A percentile compares a stretch with the other conserved stretches of the same genome.
Evolutionary conservation across 2,797 vertebrate genomes (phyloP).

Genomic region (Sebastes iracundus): DNA sequence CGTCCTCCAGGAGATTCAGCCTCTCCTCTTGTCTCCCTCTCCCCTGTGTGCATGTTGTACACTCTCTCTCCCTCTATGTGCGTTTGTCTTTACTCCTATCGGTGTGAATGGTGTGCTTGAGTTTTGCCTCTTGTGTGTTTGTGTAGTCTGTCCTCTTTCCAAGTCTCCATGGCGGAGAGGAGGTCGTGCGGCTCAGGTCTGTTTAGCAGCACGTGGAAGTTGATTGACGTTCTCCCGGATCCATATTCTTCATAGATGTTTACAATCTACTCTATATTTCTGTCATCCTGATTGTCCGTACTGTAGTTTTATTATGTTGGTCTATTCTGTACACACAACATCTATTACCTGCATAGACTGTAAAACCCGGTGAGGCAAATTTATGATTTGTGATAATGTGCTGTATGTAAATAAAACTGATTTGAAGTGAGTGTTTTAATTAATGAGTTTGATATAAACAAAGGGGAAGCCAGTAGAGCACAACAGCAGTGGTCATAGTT

Average conservation of each 20-base stretch:
- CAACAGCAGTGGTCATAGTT: not conserved
- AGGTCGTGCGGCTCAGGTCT: not conserved
- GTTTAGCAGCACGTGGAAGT: not conserved
- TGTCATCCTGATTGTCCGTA: not conserved
- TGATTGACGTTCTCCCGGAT: not conserved
- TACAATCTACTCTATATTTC: not conserved
- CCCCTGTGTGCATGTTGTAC: not conserved
- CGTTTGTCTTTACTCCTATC: not conserved
- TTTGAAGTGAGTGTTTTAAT: not conserved
- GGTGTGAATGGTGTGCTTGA: not conserved
- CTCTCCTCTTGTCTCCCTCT: not conserved
- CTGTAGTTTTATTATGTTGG: not conserved
- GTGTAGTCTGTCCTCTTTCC: not conserved
- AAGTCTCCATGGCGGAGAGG: not conserved
- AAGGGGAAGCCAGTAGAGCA: not conserved
- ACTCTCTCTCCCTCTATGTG: not conserved
- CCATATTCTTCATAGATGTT: not conserved
- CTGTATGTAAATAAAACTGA: not conserved
- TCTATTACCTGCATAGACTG: not conserved
- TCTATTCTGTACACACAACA: not conserved
- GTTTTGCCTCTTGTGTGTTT: not conserved
- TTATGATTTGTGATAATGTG: not conserved
- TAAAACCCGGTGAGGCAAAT: not conserved
- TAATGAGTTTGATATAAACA: slow-evolving; percentile 5
- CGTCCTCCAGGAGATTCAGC: not conserved